Evolutionary conservation across 2,113 vertebrate species (phyloP).

Genomic region (Nerophis ophidion): DNA sequence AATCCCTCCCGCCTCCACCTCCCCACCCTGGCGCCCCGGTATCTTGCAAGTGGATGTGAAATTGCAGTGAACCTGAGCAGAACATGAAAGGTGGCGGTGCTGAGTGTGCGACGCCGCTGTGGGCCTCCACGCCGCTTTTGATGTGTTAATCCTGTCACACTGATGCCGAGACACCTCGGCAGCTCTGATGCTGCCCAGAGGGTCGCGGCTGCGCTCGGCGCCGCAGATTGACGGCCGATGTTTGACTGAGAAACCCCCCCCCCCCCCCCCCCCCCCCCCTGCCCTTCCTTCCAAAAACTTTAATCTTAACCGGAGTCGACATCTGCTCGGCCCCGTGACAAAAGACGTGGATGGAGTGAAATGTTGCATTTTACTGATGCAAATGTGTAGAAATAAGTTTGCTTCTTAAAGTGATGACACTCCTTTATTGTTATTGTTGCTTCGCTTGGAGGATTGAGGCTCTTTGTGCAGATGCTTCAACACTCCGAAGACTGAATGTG

Average conservation of each 20-base stretch:
- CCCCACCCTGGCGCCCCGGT: conserved; percentile 35
- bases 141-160: conserved; percentile 75
- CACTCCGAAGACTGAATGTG: neutral
- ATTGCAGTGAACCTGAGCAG: conserved; percentile 70
- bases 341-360: conserved; percentile 18
- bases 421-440: conserved; percentile 4
- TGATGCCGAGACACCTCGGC: conserved; percentile 64
- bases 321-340: conserved; percentile 16
- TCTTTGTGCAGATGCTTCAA: neutral
- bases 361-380: conserved; percentile 14
- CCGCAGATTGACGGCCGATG: conserved; percentile 56
- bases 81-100: conserved; percentile 72
- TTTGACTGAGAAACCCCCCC: conserved; percentile 49
- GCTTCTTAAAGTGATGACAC: neutral
- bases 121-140: conserved; percentile 65
- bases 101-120: conserved; percentile 60
- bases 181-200: conserved; percentile 63
- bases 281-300: no score
- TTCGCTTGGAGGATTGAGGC: conserved; percentile 4
- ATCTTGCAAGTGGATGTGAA: conserved; percentile 66
- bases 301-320: conserved; percentile 30
- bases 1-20: neutral
- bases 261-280: no score
- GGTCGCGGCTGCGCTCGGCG: conserved; percentile 52
- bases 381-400: conserved; percentile 22